phyloP scores from a whole-genome alignment of 2,797 vertebrate species.

The Lycodopsis pacificus region DNA sequence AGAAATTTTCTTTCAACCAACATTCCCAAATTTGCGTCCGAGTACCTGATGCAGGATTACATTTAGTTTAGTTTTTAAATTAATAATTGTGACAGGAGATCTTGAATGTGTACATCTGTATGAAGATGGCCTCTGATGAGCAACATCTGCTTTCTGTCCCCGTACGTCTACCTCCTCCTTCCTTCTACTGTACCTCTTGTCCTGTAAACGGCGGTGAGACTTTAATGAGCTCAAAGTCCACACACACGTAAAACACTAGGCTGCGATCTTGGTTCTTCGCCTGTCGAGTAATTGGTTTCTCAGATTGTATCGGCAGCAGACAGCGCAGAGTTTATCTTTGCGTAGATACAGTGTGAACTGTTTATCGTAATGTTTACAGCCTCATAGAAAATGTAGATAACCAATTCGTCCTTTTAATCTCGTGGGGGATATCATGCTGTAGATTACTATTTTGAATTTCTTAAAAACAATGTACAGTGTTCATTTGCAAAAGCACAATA shows the following conservation, averaged over 20 bases:
- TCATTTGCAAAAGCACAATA: not conserved
- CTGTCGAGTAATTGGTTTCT: slow-evolving; percentile 40
- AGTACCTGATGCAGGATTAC: not conserved
- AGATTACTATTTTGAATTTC: not conserved
- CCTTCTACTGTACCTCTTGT: not conserved
- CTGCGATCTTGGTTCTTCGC: slow-evolving; percentile 35
- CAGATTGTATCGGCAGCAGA: slow-evolving; percentile 9
- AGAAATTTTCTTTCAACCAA: slow-evolving; percentile 1
- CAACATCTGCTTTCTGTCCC: not conserved
- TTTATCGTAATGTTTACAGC: slow-evolving; percentile 25
- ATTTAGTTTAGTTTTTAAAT: not conserved
- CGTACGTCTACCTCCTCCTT: not conserved
- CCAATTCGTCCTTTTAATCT: not conserved
- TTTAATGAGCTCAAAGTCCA: slow-evolving; percentile 55
- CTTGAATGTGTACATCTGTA: no score
- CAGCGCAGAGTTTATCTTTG: not conserved
- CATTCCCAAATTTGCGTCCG: not conserved
- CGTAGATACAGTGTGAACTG: not conserved
- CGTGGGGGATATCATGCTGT: not conserved
- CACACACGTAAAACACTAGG: slow-evolving; percentile 1
- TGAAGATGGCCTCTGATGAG: not conserved
- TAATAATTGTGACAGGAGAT: not conserved
- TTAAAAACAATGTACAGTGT: not conserved
- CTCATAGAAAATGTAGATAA: slow-evolving; percentile 9
- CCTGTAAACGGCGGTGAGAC: slow-evolving; percentile 42